phyloP scores from a whole-genome alignment of 2,888 invertebrate species.

The Strigamia transsilvanica region DNA sequence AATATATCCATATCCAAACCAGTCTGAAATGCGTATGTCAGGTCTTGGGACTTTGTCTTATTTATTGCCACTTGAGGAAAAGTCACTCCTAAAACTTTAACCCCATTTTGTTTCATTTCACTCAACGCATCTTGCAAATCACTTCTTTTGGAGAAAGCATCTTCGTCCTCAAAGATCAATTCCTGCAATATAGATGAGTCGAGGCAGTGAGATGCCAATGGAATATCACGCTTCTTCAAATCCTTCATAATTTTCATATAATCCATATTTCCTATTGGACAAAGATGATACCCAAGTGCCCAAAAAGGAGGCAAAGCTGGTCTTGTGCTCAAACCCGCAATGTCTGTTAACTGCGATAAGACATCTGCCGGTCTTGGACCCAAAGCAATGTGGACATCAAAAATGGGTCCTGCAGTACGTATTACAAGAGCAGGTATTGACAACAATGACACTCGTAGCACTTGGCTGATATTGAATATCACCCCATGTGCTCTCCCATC shows the following conservation, averaged over 20 bases:
- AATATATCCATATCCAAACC: conserved; percentile 51
- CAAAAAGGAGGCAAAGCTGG: conserved; percentile 64
- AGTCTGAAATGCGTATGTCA: conserved; percentile 40
- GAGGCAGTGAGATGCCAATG: conserved; percentile 66
- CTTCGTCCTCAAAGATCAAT: background rate
- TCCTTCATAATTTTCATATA: conserved; percentile 33
- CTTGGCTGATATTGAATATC: conserved; percentile 66
- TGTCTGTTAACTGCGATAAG: conserved; percentile 62
- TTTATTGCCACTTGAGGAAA: conserved; percentile 52
- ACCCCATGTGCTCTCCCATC: conserved; percentile 70
- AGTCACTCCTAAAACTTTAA: conserved; percentile 7
- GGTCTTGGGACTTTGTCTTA: background rate
- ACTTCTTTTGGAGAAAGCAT: background rate
- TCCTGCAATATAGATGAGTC: conserved; percentile 61
- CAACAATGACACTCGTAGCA: conserved; percentile 69
- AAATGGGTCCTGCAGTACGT: conserved; percentile 68
- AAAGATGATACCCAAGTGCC: conserved; percentile 66
- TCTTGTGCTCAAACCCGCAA: conserved; percentile 56
- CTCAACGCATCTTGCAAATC: background rate
- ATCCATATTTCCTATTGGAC: conserved; percentile 58
- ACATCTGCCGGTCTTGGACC: conserved; percentile 69
- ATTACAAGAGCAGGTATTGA: conserved; percentile 68
- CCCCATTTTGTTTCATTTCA: background rate
- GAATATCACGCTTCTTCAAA: conserved; percentile 57
- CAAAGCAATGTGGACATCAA: conserved; percentile 67